Evolutionary conservation across 2,113 vertebrate genomes (phyloP).

Genomic region (Laticauda colubrina): DNA sequence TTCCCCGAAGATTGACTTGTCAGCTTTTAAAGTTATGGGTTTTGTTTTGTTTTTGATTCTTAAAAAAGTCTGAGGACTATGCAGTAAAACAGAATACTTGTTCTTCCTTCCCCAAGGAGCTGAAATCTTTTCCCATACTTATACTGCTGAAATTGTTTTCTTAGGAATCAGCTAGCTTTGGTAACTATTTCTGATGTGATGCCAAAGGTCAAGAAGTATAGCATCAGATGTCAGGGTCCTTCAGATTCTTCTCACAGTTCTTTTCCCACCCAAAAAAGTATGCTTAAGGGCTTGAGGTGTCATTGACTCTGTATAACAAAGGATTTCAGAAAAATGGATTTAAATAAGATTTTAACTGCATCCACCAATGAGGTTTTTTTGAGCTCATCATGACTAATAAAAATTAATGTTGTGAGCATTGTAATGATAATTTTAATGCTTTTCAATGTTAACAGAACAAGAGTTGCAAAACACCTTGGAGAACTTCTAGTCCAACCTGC

Average conservation of each 20-base stretch:
- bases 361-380: neutral
- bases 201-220: constrained; percentile 7
- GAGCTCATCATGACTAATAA: neutral
- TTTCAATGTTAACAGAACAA: neutral
- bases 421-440: neutral
- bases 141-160: constrained; percentile 22
- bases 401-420: neutral
- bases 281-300: neutral
- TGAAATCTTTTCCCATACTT: constrained; percentile 21
- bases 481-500: neutral
- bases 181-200: constrained; percentile 24
- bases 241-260: constrained; percentile 7
- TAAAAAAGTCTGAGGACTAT: neutral
- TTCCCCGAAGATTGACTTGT: neutral
- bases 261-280: constrained; percentile 4
- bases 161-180: constrained; percentile 22
- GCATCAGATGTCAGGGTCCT: constrained; percentile 20
- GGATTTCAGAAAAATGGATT: neutral
- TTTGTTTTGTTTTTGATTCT: neutral
- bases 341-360: neutral
- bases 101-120: neutral
- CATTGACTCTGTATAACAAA: neutral
- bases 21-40: neutral
- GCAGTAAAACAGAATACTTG: neutral
- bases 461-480: neutral